Evolutionary conservation across 1,140 invertebrate species (phyloP), one percentile per base, ranked within the genome.

Genomic region (Aphidius gifuensis): DNA sequence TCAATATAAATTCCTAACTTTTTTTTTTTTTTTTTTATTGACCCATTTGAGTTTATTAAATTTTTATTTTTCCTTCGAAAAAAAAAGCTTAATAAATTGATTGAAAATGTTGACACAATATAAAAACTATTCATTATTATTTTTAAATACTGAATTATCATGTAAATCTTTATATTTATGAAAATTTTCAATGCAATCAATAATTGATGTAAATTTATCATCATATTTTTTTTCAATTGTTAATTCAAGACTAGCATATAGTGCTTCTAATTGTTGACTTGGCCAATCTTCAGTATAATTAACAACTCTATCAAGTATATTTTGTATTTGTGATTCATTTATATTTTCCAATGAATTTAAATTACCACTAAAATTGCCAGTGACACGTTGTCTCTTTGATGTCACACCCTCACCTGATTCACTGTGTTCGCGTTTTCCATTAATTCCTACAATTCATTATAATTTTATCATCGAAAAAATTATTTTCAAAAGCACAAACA

Each of bases 221-320:
- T 66, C 69, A 5, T 68, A 67, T 6, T 56, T 65, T 21, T 45
- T 71, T n/a, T 76, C 72, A 9, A 75, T 32, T 9, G 66, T 58
- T 6, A 64, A 47, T 45, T 76, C 70, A 6, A 78, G 61, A 0
- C 67, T 68, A 2, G 68, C 57, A n/a, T 66, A 74, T 9, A 78
- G 64, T 46, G 49, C 67, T 47, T 76, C 74, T 4, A 78, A 53
- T 8, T 70, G 65, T 45, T 71, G 62, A 54, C 71, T 73, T 0
- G 65, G 58, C 75, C 76, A 78, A 2, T 66, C 50, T 5, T 75
- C 69, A 0, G 76, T 78, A 3, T 60, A 55, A 11, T 49, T 23
- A 1, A 75, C 63, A 5, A 68, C 66, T 53, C 61, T 67, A 21
- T 64, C 63, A 1, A 78, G 55, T 47, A 78, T 32, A 0, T 74